phyloP scores from a whole-genome alignment of 2,888 invertebrate genomes.

The Microctonus brassicae region DNA sequence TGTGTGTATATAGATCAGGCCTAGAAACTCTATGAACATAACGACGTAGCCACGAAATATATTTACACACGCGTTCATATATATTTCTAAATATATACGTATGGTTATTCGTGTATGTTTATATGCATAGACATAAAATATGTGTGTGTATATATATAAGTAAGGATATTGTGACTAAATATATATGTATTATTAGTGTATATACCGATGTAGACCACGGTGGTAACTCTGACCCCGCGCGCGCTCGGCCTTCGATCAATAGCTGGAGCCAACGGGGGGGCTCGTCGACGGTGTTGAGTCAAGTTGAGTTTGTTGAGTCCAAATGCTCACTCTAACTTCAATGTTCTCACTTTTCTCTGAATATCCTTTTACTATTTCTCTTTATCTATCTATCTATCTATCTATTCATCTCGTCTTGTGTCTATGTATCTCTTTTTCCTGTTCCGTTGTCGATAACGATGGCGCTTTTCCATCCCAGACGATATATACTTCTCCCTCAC shows the following conservation, averaged over 20 bases:
- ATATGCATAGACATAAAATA: too few relatives aligned
- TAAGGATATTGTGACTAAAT: slow-evolving; percentile 37
- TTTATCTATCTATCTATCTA: too few relatives aligned
- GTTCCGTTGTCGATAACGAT: slow-evolving; percentile 4
- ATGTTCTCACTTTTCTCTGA: too few relatives aligned
- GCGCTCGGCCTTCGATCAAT: slow-evolving; percentile 69
- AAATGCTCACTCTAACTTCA: slow-evolving; percentile 43
- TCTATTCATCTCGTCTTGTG: not conserved
- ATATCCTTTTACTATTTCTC: not conserved
- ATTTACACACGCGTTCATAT: not conserved
- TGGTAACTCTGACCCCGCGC: slow-evolving; percentile 68
- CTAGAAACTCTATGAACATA: not conserved
- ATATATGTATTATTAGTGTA: slow-evolving; percentile 44
- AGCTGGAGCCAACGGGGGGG: slow-evolving; percentile 64
- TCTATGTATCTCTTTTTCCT: not conserved
- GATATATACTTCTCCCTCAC: not conserved
- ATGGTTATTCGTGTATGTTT: slow-evolving; percentile 26
- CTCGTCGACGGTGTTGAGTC: slow-evolving; percentile 51
- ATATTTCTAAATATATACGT: slow-evolving; percentile 32
- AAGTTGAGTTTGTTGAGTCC: slow-evolving; percentile 59
- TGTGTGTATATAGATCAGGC: slow-evolving; percentile 13
- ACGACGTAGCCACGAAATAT: not conserved
- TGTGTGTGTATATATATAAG: too few relatives aligned
- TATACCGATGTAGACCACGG: slow-evolving; percentile 62
- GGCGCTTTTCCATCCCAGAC: slow-evolving; percentile 10